These are phyloP conservation scores for Drosophila parvula DNA, from an alignment of 1,140 invertebrate species.

Conservation along the genomic window DNA sequence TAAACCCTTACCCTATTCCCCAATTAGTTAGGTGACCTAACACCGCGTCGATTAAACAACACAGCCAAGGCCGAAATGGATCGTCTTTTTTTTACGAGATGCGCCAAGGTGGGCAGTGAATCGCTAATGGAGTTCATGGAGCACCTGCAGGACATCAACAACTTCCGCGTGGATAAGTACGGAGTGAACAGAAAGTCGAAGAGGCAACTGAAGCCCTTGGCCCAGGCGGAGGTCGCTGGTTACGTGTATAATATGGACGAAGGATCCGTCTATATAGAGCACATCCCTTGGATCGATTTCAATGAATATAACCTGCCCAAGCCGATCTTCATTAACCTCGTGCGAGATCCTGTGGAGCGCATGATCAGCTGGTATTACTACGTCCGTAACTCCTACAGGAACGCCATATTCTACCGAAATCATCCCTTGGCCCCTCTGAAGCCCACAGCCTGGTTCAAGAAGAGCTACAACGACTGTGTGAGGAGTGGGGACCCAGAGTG, in stretches of 20 bases:
- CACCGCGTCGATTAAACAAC: constrained; percentile 55
- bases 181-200: constrained; percentile 37
- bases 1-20: constrained; percentile 35
- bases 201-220: constrained; percentile 41
- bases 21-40: constrained; percentile 53
- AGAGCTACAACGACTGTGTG: constrained; percentile 95
- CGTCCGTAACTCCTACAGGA: constrained; percentile 93
- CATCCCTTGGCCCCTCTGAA: constrained; percentile 93
- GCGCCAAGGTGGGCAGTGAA: constrained; percentile 95
- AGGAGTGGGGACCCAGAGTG: constrained; percentile 92
- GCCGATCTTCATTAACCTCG: constrained; percentile 95
- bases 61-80: constrained; percentile 86
- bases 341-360: constrained; percentile 94
- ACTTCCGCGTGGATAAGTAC: constrained; percentile 51
- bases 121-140: constrained; percentile 94
- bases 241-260: constrained; percentile 85
- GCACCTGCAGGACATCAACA: constrained; percentile 83
- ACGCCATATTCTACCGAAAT: constrained; percentile 92
- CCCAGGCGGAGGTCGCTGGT: constrained; percentile 85
- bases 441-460: constrained; percentile 93
- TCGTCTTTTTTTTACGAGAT: constrained; percentile 91
- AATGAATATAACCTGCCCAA: constrained; percentile 88
- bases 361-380: constrained; percentile 95
- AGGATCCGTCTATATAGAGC: constrained; percentile 89
- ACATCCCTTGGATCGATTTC: constrained; percentile 89